Percentiles rank a stretch among this genome's conserved stretches.
Evolutionary conservation across 2,797 vertebrate species (phyloP).

Genomic region (Chrosomus eos): DNA sequence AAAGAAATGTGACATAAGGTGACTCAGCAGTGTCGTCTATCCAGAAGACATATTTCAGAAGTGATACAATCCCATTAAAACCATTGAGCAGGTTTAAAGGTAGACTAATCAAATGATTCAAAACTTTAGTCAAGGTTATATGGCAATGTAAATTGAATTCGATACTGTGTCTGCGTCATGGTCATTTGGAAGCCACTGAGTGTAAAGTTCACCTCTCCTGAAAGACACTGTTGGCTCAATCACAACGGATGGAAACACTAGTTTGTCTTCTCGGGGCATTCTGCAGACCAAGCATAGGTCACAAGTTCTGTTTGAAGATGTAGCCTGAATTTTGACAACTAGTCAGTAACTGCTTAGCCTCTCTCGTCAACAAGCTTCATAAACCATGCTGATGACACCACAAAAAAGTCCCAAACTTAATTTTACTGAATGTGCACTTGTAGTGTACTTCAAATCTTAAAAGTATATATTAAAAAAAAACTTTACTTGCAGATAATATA

Average conservation of each 20-base stretch:
- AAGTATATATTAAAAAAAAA: too few relatives aligned
- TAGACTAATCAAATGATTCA: slow-evolving; percentile 76
- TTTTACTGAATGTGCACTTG: too few relatives aligned
- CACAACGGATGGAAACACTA: slow-evolving; percentile 30
- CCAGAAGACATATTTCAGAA: slow-evolving; percentile 58
- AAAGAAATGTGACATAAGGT: slow-evolving; percentile 39
- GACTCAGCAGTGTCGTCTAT: slow-evolving; percentile 28
- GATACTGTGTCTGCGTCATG: slow-evolving; percentile 65
- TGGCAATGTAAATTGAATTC: slow-evolving; percentile 76
- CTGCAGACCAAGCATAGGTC: not conserved
- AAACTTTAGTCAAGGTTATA: slow-evolving; percentile 77
- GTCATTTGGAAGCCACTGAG: slow-evolving; percentile 67
- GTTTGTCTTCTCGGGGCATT: not conserved
- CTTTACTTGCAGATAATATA: too few relatives aligned
- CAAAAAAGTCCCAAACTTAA: too few relatives aligned
- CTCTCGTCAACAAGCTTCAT: too few relatives aligned
- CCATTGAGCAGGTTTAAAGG: slow-evolving; percentile 69
- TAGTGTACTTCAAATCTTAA: too few relatives aligned
- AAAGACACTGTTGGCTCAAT: slow-evolving; percentile 20
- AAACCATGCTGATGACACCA: too few relatives aligned
- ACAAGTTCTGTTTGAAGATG: slow-evolving; percentile 7
- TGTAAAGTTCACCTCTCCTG: slow-evolving; percentile 65
- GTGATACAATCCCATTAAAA: slow-evolving; percentile 69
- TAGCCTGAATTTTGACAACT: not conserved
- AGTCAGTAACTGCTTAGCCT: not conserved